A percentile compares a stretch with the other conserved stretches of the same genome.
Conservation (phyloP, 2,888 invertebrate genomes). For the Ectropis crepuscularia region DNA sequence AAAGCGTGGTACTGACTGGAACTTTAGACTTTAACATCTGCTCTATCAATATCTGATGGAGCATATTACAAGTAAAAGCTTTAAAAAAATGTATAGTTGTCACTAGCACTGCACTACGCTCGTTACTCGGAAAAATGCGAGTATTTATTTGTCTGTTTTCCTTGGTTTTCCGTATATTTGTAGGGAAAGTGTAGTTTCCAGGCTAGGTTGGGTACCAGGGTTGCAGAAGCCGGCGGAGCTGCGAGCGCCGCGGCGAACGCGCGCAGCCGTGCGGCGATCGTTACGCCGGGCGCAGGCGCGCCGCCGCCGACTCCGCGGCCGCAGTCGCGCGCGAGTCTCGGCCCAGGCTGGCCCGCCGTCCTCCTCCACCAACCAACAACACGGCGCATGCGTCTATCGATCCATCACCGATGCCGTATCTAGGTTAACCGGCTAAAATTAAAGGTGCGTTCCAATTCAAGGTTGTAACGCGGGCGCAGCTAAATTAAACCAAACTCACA, state of each 20-base stretch:
- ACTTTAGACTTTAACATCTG: too few relatives aligned
- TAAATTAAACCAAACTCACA: constrained; percentile 59
- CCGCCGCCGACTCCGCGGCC: constrained; percentile 39
- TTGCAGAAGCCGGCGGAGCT: too few relatives aligned
- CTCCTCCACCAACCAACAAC: constrained; percentile 58
- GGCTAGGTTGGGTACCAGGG: too few relatives aligned
- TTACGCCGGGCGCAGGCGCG: constrained; percentile 48
- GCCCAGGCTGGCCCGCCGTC: constrained; percentile 56
- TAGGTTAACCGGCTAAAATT: constrained; percentile 84
- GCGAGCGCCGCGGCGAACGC: constrained; percentile 40
- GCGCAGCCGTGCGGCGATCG: constrained; percentile 32
- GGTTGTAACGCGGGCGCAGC: constrained; percentile 82
- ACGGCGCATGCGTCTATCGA: constrained; percentile 81
- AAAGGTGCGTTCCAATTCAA: constrained; percentile 84
- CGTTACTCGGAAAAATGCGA: too few relatives aligned
- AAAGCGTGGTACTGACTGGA: too few relatives aligned
- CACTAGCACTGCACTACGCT: too few relatives aligned
- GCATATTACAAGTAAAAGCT: too few relatives aligned
- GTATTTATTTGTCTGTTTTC: too few relatives aligned
- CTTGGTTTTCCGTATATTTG: too few relatives aligned
- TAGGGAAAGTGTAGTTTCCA: too few relatives aligned
- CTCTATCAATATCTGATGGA: too few relatives aligned
- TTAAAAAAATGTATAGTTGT: too few relatives aligned
- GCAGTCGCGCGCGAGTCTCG: constrained; percentile 63
- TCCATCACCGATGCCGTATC: constrained; percentile 63